Base-by-base conservation (phyloP, 1,140 invertebrate genomes). In the Procambarus clarkii region DNA sequence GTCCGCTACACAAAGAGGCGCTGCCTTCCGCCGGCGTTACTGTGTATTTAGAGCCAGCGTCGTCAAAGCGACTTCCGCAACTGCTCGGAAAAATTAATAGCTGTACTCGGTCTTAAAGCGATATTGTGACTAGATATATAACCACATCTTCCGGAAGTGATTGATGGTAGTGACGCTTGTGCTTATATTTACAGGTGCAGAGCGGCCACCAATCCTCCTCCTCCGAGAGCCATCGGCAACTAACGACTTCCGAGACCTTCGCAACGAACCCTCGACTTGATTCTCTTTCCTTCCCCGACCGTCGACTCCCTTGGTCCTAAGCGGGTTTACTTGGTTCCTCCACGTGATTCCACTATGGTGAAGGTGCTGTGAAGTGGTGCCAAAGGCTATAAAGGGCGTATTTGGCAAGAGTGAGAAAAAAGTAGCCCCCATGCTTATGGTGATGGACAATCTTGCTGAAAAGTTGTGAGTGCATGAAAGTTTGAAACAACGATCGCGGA, bases 191-290 rank as follows among this genome's bases (percentile, higher is more conserved):
- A 4, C 69, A 74, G 69, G 69, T 74, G 69, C 69, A 74, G 69
- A 74, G 69, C 69, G 24, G 18, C 64, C 4, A 8, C 69, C 60
- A 18, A 21, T 11, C 64, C 15, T 69, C 64, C 13, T 74, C 69
- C 69, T 74, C 69, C 69, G 69, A 74, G 69, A 8, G 69, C 21
- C 69, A 74, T 74, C 69, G 69, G 34, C 69, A 74, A 74, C 69
- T 34, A 34, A 74, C 69, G 69, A 74, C 69, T 74, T 74, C n/a
- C 69, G 69, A 74, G 69, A 74, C 69, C 60, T 34, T 15, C 69
- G 69, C 69, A 74, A 74, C 69, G 69, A 74, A 74, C 69, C 69
- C 69, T 74, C 69, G 69, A 74, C n/a, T 74, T 74, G 15, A 4
- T 34, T 74, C 69, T 74, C 69, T 69, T 18, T 74, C n/a, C 69